Evolutionary conservation across 2,797 vertebrate genomes (phyloP), one percentile per base, ranked within the genome.

Genomic region (Falco naumanni): DNA sequence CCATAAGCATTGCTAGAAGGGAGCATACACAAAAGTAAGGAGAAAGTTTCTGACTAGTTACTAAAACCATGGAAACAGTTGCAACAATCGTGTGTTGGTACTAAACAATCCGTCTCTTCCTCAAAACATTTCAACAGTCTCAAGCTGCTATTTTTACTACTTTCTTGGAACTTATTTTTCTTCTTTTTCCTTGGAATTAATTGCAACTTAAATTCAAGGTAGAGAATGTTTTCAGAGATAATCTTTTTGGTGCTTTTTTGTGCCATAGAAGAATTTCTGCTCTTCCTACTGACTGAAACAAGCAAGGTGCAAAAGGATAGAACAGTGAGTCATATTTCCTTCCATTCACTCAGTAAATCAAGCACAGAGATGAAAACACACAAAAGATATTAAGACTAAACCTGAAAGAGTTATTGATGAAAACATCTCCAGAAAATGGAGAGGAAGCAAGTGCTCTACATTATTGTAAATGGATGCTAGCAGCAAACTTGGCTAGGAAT

Each of bases 341-440:
- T 77, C 66, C 20, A 56, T 68, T 80, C 56, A 70, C 39, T 87
- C 89, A 84, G 82, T 82, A 94, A 94, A 95, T 83, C 70, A 90
- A 87, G 77, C 39, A 37, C 50, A 70, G 71, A 91, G 74, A 92
- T 80, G 64, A 95, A 96, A 90, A 93, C 47, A 66, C 33, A 59
- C 16, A 83, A 57, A 84, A 93, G 77, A 61, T 51, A 84, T 57
- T 88, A 89, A 77, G 37, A 80, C 50, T 82, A 66, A 90, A 71
- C 60, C 92, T 74, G 50, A 74, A 94, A 88, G 56, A 82, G 6
- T 51, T 89, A 92, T 90, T 90, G 74, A 94, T 68, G 45, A 94
- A 93, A 88, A 72, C 64, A 95, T 34, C 37, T 94, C 28, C 50
- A 84, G 59, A 90, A 92, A 95, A 82, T 6, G 14, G 43, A 90